Conservation (phyloP, 2,888 invertebrate genomes). For the Spilosoma lubricipeda region DNA sequence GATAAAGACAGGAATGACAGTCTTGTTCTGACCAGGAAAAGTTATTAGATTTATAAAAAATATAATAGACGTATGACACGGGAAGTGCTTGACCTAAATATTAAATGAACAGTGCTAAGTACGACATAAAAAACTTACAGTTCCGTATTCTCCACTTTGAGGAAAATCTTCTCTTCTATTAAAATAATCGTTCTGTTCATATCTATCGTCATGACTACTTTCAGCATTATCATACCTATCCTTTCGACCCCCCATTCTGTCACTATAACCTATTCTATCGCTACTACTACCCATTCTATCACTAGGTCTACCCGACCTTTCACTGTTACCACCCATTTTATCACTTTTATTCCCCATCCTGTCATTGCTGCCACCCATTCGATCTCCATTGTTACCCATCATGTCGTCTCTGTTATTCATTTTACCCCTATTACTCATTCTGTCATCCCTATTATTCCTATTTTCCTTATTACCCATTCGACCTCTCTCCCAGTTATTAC, state of each 20-base stretch:
- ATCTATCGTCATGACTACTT: slow-evolving; percentile 36
- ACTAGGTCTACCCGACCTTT: slow-evolving; percentile 41
- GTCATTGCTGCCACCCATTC: slow-evolving; percentile 40
- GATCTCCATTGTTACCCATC: slow-evolving; percentile 52
- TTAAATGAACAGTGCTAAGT: background rate
- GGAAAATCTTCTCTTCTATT: slow-evolving; percentile 62
- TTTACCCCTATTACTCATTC: slow-evolving; percentile 46
- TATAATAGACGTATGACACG: background rate
- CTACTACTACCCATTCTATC: slow-evolving; percentile 44
- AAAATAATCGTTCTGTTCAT: slow-evolving; percentile 52
- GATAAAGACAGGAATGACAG: background rate
- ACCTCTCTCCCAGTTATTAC: slow-evolving; percentile 58
- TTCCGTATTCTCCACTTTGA: slow-evolving; percentile 64
- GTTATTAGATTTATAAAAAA: background rate
- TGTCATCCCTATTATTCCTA: slow-evolving; percentile 52
- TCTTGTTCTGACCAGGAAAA: background rate
- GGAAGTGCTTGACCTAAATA: background rate
- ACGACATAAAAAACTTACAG: slow-evolving; percentile 58
- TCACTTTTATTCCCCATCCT: slow-evolving; percentile 42
- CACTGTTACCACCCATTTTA: slow-evolving; percentile 42
- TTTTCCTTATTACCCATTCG: slow-evolving; percentile 51
- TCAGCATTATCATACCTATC: slow-evolving; percentile 45
- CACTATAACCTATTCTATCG: slow-evolving; percentile 37
- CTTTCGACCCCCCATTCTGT: slow-evolving; percentile 21
- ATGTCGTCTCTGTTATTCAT: slow-evolving; percentile 48